These are phyloP conservation scores for Eptesicus fuscus DNA, from an alignment of 2,113 vertebrate genomes.

Conservation along the genomic window DNA sequence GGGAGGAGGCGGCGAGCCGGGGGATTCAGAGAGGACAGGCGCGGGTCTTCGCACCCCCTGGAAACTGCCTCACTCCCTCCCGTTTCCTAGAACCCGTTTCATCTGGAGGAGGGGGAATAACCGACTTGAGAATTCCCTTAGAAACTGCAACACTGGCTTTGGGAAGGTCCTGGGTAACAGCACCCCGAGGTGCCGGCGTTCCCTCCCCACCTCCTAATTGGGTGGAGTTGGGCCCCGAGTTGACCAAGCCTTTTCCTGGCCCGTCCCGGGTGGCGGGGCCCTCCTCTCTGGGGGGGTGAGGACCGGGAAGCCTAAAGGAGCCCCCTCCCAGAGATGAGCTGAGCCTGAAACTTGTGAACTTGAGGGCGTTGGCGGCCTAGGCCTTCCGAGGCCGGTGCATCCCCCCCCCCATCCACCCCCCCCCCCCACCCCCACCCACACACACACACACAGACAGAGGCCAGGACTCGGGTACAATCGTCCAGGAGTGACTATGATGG, in stretches of 20 bases:
- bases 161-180: neutral
- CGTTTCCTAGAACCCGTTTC: neutral
- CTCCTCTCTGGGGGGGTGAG: neutral
- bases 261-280: fast-evolving
- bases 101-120: neutral
- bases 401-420: too few relatives aligned
- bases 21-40: neutral
- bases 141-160: neutral
- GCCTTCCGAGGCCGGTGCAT: neutral
- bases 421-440: neutral
- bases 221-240: neutral
- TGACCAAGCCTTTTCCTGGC: neutral
- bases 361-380: neutral
- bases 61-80: neutral
- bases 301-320: neutral
- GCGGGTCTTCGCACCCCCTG: neutral
- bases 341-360: neutral
- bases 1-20: neutral
- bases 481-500: neutral
- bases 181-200: neutral
- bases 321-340: neutral
- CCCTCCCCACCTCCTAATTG: neutral
- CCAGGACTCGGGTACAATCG: fast-evolving
- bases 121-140: neutral
- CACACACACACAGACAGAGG: neutral